A percentile compares a stretch with the other conserved stretches of the same genome.
Evolutionary conservation across 2,797 vertebrate genomes (phyloP).

Genomic region (Sphenopsis melanotis): DNA sequence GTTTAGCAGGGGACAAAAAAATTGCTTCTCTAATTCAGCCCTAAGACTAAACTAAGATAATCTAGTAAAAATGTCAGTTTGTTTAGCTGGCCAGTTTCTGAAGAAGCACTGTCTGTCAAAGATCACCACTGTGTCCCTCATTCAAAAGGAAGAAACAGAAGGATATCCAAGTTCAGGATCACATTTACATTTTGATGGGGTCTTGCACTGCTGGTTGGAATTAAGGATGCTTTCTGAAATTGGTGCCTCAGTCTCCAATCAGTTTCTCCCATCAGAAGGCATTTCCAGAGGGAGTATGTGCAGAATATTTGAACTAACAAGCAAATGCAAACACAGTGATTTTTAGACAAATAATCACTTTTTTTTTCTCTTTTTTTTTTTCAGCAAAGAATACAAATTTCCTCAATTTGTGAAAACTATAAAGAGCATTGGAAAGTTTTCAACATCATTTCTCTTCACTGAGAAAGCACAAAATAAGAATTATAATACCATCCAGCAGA

Average conservation of each 20-base stretch:
- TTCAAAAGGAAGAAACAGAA: conserved; percentile 1
- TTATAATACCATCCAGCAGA: not conserved
- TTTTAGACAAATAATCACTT: not conserved
- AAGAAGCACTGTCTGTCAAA: not conserved
- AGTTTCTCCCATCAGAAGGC: not conserved
- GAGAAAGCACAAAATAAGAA: not conserved
- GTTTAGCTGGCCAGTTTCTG: not conserved
- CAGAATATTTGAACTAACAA: not conserved
- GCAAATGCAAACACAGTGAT: not conserved
- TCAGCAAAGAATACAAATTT: not conserved
- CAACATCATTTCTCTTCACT: not conserved
- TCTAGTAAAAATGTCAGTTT: not conserved
- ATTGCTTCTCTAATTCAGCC: not conserved
- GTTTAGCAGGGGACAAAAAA: not conserved
- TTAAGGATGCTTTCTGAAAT: conserved; percentile 31
- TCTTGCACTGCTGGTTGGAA: not conserved
- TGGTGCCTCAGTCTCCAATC: not conserved
- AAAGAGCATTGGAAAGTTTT: not conserved
- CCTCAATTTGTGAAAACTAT: not conserved
- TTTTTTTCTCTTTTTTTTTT: not conserved
- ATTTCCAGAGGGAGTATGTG: not conserved
- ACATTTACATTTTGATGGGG: conserved; percentile 40
- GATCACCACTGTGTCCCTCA: not conserved
- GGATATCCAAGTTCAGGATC: not conserved
- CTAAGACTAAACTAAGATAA: not conserved